These are phyloP conservation scores for Cyclura pinguis DNA, from an alignment of 2,797 vertebrate species.

Conservation along the genomic window DNA sequence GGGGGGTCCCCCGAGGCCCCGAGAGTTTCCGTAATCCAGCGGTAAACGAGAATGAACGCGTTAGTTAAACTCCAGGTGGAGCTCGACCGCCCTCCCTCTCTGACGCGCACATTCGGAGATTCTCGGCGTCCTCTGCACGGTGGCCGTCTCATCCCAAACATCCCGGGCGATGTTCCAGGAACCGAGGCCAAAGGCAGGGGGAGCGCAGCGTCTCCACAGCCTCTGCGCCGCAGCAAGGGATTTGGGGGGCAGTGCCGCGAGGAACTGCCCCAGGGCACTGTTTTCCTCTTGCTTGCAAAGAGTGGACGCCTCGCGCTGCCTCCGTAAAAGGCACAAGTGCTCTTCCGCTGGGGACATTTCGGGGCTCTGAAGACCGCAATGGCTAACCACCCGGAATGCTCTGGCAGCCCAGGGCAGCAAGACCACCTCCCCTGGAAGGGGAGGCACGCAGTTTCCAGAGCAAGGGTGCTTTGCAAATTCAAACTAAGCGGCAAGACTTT, in stretches of 20 bases:
- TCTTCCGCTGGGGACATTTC: too few relatives aligned
- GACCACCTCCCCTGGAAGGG: background rate
- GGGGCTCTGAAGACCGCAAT: background rate
- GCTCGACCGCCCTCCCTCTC: too few relatives aligned
- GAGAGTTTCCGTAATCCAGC: background rate
- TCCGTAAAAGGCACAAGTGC: too few relatives aligned
- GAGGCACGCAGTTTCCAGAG: too few relatives aligned
- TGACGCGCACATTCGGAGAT: background rate
- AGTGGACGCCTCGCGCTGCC: too few relatives aligned
- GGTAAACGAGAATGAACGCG: background rate
- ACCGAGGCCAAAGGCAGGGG: background rate
- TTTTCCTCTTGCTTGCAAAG: too few relatives aligned
- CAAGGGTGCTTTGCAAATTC: too few relatives aligned
- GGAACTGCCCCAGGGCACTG: too few relatives aligned
- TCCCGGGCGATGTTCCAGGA: accelerated
- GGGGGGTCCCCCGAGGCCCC: conserved; percentile 26
- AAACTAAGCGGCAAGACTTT: too few relatives aligned
- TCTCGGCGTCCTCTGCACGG: background rate
- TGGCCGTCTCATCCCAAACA: background rate
- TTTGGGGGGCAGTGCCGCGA: background rate
- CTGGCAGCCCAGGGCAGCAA: background rate
- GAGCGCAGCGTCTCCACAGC: accelerated
- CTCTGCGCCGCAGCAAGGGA: too few relatives aligned
- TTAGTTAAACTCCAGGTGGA: background rate
- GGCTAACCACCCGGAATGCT: too few relatives aligned